These are phyloP conservation scores for Agelastica alni DNA, from an alignment of 2,888 invertebrate species.

Conservation along the genomic window DNA sequence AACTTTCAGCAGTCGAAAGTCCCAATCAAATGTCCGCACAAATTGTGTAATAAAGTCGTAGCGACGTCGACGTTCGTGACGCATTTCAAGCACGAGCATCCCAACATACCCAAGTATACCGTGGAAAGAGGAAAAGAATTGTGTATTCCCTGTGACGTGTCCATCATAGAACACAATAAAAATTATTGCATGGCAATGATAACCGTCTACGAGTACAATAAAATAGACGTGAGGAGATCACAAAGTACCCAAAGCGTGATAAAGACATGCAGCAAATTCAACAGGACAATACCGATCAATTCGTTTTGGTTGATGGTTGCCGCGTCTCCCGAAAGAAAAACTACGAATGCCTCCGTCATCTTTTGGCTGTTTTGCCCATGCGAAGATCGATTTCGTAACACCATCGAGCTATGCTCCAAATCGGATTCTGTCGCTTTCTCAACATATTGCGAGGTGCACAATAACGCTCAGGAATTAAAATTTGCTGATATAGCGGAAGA, in stretches of 20 bases:
- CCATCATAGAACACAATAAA: slow-evolving; percentile 41
- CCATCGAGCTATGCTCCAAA: slow-evolving; percentile 49
- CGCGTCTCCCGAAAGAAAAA: slow-evolving; percentile 42
- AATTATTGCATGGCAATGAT: slow-evolving; percentile 49
- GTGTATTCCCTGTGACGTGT: slow-evolving; percentile 43
- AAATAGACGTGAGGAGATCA: slow-evolving; percentile 39
- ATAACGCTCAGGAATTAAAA: slow-evolving; percentile 41
- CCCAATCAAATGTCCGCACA: slow-evolving; percentile 49
- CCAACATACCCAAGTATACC: slow-evolving; percentile 42
- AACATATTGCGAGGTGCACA: slow-evolving; percentile 47
- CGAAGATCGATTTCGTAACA: slow-evolving; percentile 46
- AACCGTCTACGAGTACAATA: slow-evolving; percentile 46
- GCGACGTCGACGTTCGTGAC: slow-evolving; percentile 48
- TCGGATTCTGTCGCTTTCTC: slow-evolving; percentile 46
- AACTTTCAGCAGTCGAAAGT: slow-evolving; percentile 29
- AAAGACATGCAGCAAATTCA: slow-evolving; percentile 44
- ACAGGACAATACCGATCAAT: slow-evolving; percentile 44
- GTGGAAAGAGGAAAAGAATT: slow-evolving; percentile 46
- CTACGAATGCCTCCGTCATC: slow-evolving; percentile 41
- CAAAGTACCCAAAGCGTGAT: slow-evolving; percentile 43
- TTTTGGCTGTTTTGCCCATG: slow-evolving; percentile 52
- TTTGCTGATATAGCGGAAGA: slow-evolving; percentile 42
- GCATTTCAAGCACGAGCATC: slow-evolving; percentile 53
- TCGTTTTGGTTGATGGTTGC: slow-evolving; percentile 54
- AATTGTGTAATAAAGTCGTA: slow-evolving; percentile 49